Base-by-base conservation (phyloP, 2,888 invertebrate genomes). In the Shargacucullia verbasci region DNA sequence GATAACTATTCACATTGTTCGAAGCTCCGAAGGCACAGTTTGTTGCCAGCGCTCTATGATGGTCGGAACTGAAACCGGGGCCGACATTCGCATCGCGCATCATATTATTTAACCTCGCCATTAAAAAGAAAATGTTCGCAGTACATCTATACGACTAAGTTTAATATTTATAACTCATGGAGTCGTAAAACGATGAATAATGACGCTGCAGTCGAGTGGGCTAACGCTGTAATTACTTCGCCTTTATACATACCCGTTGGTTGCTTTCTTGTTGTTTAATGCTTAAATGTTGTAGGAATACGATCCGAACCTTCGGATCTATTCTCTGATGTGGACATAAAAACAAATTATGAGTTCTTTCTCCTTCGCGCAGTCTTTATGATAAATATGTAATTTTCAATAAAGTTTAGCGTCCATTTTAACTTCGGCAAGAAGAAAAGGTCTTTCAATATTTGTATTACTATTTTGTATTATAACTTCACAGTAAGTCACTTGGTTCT, bases 181-280 rank as follows among this genome's bases (percentile, higher is more conserved):
- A 89, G 92, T 92, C 94, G 91, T 94, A 93, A 94, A 93, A 90
- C 87, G 92, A 92, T 93, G 93, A 92, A 93, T 94, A 94, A 93
- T 93, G 92, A 92, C 92, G 90, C 87, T 89, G 88, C 88, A 84
- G 90, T 87, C 88, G 92, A 91, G 90, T 89, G 89, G 85, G 90
- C 92, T 89, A 91, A 92, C 89, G 91, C 85, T 90, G 92, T 92
- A 92, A 92, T 93, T 93, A 91, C 92, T 86, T 85, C 83, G 90
- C 84, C 85, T 91, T 88, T 89, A 91, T 91, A 91, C 86, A 86
- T 84, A 88, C 82, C 84, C 79, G 86, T 86, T 86, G 81, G 80
- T 79, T 83, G 89, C 89, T 91, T 89, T 92, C 91, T 91, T 91
- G 90, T 90, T 87, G 87, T 90, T 89, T 85, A 86, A 87, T 87